Evolutionary conservation across 2,113 vertebrate genomes (phyloP), one percentile per base, ranked within the genome.

Genomic region (Mesocricetus auratus): DNA sequence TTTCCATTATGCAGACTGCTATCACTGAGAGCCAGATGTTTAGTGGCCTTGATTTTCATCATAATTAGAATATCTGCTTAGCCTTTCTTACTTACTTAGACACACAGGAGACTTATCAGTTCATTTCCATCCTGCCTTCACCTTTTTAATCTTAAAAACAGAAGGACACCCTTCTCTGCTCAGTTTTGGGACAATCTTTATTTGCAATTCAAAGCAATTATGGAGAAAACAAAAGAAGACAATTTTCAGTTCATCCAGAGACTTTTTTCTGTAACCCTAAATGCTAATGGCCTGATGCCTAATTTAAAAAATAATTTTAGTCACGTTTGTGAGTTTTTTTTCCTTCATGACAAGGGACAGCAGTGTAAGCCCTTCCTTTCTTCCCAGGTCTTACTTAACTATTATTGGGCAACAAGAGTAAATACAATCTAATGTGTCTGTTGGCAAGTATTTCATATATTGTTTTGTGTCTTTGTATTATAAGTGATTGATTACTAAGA

Each of bases 1-100:
- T 91, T 96, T 96, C 90, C 71, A 95, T 94, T 92, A 89, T 78
- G 73, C 39, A 79, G 68, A 89, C 95, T 92, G 90, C 50, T 97
- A 96, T 90, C 92, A 53, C 81, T n/a, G 66, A 86, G 86, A 94
- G 74, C 85, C 93, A 96, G 92, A 95, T 79, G 75, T 77, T 87
- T 87, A 92, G n/a, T 33, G 53, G 47, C 81, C 86, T 97, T 95
- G 94, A 82, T 96, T 79, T 69, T 92, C 47, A 71, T 91, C 86
- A 64, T 96, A 85, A 96, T 95, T 87, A 94, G 74, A 93, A 79
- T 36, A 31, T 87, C 79, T 53, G 95, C 39, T 93, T 36, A 22
- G 39, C 62, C n/a, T 92, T 96, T 92, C 75, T 73, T 91, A 79
- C 50, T 92, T 93, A 39, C 58, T 95, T 75, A 95, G 90, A 94